Evolutionary conservation across 2,888 invertebrate genomes (phyloP).

Genomic region (Agrotis puta): DNA sequence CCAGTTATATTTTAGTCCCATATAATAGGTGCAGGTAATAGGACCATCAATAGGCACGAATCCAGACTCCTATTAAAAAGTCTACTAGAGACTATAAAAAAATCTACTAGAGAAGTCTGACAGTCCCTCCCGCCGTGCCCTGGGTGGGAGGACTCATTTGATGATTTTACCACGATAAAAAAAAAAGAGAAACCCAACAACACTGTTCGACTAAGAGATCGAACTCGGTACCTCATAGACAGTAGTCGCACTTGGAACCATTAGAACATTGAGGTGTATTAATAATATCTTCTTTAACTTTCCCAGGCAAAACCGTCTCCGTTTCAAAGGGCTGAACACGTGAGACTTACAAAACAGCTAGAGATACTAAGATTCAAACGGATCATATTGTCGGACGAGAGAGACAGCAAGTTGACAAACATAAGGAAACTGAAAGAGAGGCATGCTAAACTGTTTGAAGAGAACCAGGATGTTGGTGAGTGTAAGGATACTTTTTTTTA

Average conservation of each 20-base stretch:
- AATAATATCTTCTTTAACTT: constrained; percentile 33
- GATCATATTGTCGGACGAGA: constrained; percentile 93
- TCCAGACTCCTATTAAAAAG: too few species aligned
- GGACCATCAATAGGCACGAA: too few species aligned
- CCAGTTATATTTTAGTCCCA: too few species aligned
- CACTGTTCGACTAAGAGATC: too few species aligned
- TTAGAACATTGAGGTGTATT: background rate
- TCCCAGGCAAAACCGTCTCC: constrained; percentile 91
- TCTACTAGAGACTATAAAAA: too few species aligned
- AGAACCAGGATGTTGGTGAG: constrained; percentile 93
- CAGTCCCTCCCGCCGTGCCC: too few species aligned
- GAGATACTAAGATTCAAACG: constrained; percentile 93
- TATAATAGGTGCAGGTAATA: too few species aligned
- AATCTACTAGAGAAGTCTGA: too few species aligned
- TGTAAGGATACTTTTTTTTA: constrained; percentile 57
- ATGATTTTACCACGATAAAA: too few species aligned
- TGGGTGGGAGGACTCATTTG: too few species aligned
- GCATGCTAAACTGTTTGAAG: constrained; percentile 92
- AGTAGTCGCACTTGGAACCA: background rate
- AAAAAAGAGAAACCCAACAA: too few species aligned
- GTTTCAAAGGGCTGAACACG: constrained; percentile 92
- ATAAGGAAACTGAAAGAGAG: constrained; percentile 92
- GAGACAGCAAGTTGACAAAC: constrained; percentile 92
- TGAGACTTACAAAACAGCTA: constrained; percentile 92
- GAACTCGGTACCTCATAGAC: background rate